These are phyloP conservation scores for Oreotrochilus melanogaster DNA, from an alignment of 2,113 vertebrate species.

Conservation along the genomic window DNA sequence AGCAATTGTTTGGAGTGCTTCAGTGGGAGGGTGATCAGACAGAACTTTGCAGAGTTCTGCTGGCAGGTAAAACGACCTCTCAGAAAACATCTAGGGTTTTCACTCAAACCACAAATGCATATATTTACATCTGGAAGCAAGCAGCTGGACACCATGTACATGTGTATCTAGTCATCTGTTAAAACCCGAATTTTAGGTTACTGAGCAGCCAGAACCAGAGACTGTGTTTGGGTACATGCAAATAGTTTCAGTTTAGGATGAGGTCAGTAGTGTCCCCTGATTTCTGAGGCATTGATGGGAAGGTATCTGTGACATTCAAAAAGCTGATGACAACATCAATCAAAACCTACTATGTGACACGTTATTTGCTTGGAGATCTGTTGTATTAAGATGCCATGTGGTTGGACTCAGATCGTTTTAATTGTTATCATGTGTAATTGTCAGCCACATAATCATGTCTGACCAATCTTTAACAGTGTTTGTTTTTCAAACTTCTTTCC, in stretches of 20 bases:
- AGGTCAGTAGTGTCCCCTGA: not conserved
- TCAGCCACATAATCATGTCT: constrained; percentile 42
- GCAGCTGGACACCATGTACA: not conserved
- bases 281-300: not conserved
- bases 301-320: constrained; percentile 37
- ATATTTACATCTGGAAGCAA: not conserved
- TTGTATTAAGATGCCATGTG: constrained; percentile 63
- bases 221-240: not conserved
- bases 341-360: constrained; percentile 43
- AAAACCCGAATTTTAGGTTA: not conserved
- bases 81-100: not conserved
- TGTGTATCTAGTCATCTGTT: not conserved
- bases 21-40: not conserved
- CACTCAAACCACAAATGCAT: not conserved
- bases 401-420: constrained; percentile 70
- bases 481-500: constrained; percentile 68
- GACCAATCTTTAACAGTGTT: constrained; percentile 25
- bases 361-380: constrained; percentile 49
- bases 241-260: not conserved
- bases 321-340: constrained; percentile 59
- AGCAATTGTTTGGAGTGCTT: not conserved
- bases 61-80: constrained; percentile 26
- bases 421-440: constrained; percentile 75
- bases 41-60: not conserved
- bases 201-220: not conserved